phyloP scores from a whole-genome alignment of 2,797 vertebrate genomes.

The Tympanoctomys barrerae region DNA sequence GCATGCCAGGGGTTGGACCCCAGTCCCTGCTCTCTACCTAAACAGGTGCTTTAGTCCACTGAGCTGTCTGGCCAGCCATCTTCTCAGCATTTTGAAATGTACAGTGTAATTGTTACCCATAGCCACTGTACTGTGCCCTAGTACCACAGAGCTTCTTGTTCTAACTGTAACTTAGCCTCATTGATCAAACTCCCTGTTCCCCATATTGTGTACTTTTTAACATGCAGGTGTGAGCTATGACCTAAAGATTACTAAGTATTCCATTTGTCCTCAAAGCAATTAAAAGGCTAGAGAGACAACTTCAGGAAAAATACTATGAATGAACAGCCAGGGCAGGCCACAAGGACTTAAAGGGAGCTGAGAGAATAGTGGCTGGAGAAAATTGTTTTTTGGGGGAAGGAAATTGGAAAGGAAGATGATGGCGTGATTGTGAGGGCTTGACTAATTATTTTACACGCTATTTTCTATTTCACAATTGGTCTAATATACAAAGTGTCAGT shows the following conservation, averaged over 20 bases:
- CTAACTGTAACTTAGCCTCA: too few relatives aligned
- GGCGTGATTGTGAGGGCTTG: background rate
- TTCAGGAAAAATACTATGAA: background rate
- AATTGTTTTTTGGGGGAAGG: conserved; percentile 9
- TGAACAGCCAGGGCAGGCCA: background rate
- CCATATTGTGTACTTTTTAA: background rate
- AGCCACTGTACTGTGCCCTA: background rate
- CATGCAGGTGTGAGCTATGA: background rate
- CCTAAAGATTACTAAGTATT: background rate
- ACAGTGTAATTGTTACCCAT: background rate
- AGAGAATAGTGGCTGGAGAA: background rate
- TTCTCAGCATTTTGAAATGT: background rate
- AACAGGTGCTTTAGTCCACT: too few relatives aligned
- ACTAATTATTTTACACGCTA: conserved; percentile 53
- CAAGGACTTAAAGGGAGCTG: background rate
- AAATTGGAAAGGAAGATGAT: conserved; percentile 20
- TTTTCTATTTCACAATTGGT: conserved; percentile 83
- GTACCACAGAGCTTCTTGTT: too few relatives aligned
- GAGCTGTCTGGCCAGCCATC: too few relatives aligned
- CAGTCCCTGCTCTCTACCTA: too few relatives aligned
- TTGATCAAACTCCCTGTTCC: background rate
- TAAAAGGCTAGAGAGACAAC: background rate
- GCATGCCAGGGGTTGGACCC: too few relatives aligned
- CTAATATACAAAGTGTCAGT: conserved; percentile 67
- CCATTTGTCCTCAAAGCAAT: conserved; percentile 52